These are phyloP conservation scores for Lampropteryx suffumata DNA, from an alignment of 2,888 invertebrate species.

Conservation along the genomic window DNA sequence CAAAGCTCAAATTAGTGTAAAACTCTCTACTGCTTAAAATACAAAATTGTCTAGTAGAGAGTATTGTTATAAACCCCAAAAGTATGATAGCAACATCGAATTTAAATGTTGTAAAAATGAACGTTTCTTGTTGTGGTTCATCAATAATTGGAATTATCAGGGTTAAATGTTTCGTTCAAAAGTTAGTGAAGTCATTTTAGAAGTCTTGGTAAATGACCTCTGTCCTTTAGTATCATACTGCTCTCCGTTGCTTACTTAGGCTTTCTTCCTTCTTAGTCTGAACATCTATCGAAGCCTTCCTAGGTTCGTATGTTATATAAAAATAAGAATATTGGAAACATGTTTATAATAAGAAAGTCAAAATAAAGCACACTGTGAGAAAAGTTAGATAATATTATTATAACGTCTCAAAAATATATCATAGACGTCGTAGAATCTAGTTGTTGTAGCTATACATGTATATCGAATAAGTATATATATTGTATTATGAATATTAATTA, in stretches of 20 bases:
- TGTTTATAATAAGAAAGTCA: constrained; percentile 78
- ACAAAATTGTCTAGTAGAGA: constrained; percentile 42
- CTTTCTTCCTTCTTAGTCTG: constrained; percentile 64
- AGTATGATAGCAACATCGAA: constrained; percentile 75
- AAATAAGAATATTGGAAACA: constrained; percentile 66
- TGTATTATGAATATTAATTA: constrained; percentile 21
- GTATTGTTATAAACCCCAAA: constrained; percentile 52
- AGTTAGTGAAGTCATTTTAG: constrained; percentile 47
- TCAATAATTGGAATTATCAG: constrained; percentile 80
- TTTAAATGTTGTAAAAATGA: constrained; percentile 73
- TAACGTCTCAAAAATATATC: constrained; percentile 76
- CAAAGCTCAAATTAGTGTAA: constrained; percentile 73
- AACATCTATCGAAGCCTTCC: constrained; percentile 29
- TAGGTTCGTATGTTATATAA: constrained; percentile 46
- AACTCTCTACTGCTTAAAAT: constrained; percentile 49
- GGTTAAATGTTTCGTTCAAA: constrained; percentile 74
- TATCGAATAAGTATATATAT: constrained; percentile 46
- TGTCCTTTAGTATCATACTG: constrained; percentile 36
- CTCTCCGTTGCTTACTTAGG: constrained; percentile 64
- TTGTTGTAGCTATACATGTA: constrained; percentile 65
- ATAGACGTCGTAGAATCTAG: constrained; percentile 70
- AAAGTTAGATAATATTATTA: constrained; percentile 76
- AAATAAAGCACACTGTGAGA: constrained; percentile 83
- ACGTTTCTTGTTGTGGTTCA: constrained; percentile 70
- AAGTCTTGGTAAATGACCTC: constrained; percentile 47